Evolutionary conservation across 2,113 vertebrate genomes (phyloP).

Genomic region (Panthera leo): DNA sequence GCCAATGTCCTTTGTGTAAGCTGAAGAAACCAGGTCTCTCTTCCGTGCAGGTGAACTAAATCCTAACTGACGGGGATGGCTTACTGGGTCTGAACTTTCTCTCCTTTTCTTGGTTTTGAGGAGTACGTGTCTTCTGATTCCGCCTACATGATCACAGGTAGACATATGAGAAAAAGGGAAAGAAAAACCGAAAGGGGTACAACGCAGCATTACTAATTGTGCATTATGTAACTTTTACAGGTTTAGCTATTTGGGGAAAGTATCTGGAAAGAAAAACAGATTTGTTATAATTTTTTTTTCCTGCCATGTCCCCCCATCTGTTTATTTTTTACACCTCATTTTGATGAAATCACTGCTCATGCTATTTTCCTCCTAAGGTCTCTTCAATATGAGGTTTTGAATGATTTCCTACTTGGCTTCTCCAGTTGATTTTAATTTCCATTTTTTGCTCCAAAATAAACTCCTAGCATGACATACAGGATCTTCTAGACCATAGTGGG

Average conservation of each 20-base stretch:
- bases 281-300: constrained; percentile 18
- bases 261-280: constrained; percentile 57
- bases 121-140: not conserved
- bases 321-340: constrained; percentile 55
- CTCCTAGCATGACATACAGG: not conserved
- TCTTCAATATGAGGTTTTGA: constrained; percentile 38
- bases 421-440: constrained; percentile 1
- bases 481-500: constrained; percentile 1
- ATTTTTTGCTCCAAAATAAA: constrained; percentile 34
- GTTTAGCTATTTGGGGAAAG: constrained; percentile 65
- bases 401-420: constrained; percentile 50
- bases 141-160: not conserved
- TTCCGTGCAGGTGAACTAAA: not conserved
- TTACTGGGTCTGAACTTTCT: not conserved
- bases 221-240: constrained; percentile 55
- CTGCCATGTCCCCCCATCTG: constrained; percentile 43
- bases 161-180: not conserved
- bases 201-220: constrained; percentile 11
- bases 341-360: constrained; percentile 55
- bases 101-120: not conserved
- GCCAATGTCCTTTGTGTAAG: not conserved
- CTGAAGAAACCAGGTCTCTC: not conserved
- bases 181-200: not conserved
- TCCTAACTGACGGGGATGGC: rapidly evolving
- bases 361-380: constrained; percentile 42